Conservation (phyloP, 2,888 invertebrate genomes). For the Megaustenia siamemsis region DNA sequence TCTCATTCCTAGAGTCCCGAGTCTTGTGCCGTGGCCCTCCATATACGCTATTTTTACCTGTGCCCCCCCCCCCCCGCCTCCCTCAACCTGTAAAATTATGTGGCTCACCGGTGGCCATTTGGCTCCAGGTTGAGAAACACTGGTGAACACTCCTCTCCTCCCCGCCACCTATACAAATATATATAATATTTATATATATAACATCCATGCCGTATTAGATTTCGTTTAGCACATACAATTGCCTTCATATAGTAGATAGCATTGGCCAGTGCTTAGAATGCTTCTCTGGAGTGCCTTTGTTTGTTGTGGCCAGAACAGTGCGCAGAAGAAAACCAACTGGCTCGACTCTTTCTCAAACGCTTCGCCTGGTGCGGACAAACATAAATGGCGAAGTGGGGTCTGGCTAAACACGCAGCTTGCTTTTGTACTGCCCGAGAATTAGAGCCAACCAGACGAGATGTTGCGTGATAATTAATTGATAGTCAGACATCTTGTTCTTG, state of each 20-base stretch:
- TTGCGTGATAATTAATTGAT: not conserved
- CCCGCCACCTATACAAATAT: not conserved
- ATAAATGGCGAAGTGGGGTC: not conserved
- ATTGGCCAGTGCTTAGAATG: not conserved
- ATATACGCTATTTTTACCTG: too few species aligned
- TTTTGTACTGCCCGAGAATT: not conserved
- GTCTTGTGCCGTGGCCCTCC: too few species aligned
- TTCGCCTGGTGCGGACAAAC: conserved; percentile 30
- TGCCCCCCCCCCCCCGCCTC: too few species aligned
- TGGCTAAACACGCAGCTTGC: conserved; percentile 29
- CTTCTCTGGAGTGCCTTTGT: not conserved
- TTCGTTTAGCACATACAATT: not conserved
- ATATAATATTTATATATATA: not conserved
- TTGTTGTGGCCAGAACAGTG: conserved; percentile 8
- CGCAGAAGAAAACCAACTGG: conserved; percentile 28
- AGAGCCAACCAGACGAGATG: not conserved
- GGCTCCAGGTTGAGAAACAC: too few species aligned
- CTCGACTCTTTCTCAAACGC: conserved; percentile 10
- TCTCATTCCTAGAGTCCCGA: too few species aligned
- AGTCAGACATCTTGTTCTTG: not conserved
- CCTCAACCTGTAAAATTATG: too few species aligned
- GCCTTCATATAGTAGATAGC: not conserved
- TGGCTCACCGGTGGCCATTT: too few species aligned
- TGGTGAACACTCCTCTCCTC: not conserved
- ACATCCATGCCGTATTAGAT: not conserved